These are phyloP conservation scores for Ageneiosus marmoratus DNA, from an alignment of 2,113 vertebrate species.

Conservation along the genomic window DNA sequence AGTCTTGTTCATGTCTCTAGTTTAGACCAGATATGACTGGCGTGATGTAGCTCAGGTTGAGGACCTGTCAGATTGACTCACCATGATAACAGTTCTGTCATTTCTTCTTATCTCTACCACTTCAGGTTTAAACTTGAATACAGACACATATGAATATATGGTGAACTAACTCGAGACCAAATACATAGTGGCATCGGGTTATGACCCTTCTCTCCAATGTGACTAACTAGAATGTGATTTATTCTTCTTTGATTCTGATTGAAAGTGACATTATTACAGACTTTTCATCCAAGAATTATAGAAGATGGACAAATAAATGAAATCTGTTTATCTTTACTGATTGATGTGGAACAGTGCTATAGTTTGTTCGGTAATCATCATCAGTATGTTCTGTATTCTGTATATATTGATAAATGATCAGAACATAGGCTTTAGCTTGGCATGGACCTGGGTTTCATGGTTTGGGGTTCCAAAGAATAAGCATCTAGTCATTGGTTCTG, in stretches of 20 bases:
- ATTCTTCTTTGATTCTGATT: too few relatives aligned
- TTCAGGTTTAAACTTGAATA: too few relatives aligned
- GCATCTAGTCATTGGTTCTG: not conserved
- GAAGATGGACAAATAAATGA: not conserved
- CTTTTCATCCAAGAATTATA: not conserved
- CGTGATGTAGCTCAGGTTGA: not conserved
- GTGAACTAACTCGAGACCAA: too few relatives aligned
- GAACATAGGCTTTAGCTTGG: not conserved
- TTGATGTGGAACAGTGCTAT: not conserved
- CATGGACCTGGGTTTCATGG: not conserved
- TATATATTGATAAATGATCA: not conserved
- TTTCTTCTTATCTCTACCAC: too few relatives aligned
- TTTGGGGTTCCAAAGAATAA: not conserved
- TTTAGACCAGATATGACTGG: not conserved
- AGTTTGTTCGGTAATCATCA: not conserved
- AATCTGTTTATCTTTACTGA: not conserved
- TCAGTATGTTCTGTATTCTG: not conserved
- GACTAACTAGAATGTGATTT: not conserved
- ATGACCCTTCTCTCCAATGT: too few relatives aligned
- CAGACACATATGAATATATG: too few relatives aligned
- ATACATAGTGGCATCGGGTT: too few relatives aligned
- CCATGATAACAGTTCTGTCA: too few relatives aligned
- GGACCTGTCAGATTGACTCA: not conserved
- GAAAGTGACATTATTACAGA: too few relatives aligned
- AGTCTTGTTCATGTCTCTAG: too few relatives aligned